Evolutionary conservation across 2,888 invertebrate genomes (phyloP).

Genomic region (Geophilus truncorum): DNA sequence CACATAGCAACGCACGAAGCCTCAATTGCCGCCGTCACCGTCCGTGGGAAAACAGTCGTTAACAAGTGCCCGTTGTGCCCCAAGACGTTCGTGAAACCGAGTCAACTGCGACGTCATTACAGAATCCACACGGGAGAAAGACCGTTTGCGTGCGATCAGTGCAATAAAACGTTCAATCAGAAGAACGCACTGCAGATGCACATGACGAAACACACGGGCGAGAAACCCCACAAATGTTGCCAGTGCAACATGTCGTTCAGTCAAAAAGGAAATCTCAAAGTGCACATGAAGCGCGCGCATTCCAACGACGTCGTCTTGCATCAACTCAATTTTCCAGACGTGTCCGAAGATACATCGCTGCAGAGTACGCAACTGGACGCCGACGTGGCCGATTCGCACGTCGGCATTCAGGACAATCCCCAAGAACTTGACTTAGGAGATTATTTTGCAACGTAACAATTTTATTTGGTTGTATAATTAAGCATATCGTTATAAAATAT

Average conservation of each 20-base stretch:
- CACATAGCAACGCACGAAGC: conserved; percentile 44
- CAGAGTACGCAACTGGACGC: not conserved
- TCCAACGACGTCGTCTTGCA: conserved; percentile 34
- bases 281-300: conserved; percentile 57
- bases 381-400: not conserved
- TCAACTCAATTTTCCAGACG: not conserved
- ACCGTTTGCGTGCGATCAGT: conserved; percentile 57
- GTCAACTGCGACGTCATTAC: conserved; percentile 54
- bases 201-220: conserved; percentile 56
- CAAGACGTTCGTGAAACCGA: conserved; percentile 55
- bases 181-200: conserved; percentile 59
- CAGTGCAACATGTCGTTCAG: conserved; percentile 59
- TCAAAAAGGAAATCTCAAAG: conserved; percentile 58
- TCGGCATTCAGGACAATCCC: not conserved
- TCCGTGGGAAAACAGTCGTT: not conserved
- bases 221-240: conserved; percentile 56
- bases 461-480: not conserved
- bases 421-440: conserved; percentile 21
- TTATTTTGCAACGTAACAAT: not conserved
- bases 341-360: not conserved
- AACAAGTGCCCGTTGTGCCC: conserved; percentile 50
- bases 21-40: not conserved
- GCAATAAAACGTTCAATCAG: conserved; percentile 58
- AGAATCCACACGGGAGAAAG: conserved; percentile 58
- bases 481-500: no score